Evolutionary conservation across 1,140 invertebrate species (phyloP).

Genomic region (Holcopasites calliopsidis): DNA sequence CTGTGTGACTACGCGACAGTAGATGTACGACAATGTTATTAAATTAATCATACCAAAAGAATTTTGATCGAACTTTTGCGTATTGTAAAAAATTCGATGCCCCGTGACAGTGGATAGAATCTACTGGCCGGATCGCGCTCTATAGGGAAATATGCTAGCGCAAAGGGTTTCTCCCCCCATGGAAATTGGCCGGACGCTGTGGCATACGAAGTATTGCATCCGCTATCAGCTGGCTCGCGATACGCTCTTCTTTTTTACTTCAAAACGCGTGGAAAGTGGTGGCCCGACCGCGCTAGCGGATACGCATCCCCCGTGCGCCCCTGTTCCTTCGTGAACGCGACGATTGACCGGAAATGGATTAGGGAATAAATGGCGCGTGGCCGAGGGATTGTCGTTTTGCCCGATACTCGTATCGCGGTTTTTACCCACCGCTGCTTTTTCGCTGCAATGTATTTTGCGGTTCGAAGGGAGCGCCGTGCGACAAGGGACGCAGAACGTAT

Average conservation of each 20-base stretch:
- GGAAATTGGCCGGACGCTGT: conserved; percentile 31
- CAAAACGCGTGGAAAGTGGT: conserved; percentile 8
- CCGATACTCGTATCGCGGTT: neutral
- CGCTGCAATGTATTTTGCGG: conserved; percentile 4
- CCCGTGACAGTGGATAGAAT: no score
- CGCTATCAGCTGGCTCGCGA: neutral
- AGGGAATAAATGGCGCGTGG: conserved; percentile 10
- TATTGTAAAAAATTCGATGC: no score
- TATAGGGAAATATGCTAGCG: neutral
- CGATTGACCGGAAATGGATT: conserved; percentile 12
- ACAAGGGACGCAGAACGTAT: no score
- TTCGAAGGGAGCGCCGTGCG: neutral
- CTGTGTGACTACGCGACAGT: no score
- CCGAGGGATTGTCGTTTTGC: neutral
- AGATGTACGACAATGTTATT: no score
- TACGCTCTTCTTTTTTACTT: neutral
- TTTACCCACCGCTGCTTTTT: no score
- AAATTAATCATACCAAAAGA: no score
- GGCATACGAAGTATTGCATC: conserved; percentile 44
- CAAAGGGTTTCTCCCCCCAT: neutral
- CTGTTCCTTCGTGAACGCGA: neutral
- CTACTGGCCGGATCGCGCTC: neutral
- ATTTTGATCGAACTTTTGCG: no score
- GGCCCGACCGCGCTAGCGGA: neutral
- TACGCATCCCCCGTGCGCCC: neutral